Evolutionary conservation across 2,888 invertebrate species (phyloP).

Genomic region (Octonoba sinensis): DNA sequence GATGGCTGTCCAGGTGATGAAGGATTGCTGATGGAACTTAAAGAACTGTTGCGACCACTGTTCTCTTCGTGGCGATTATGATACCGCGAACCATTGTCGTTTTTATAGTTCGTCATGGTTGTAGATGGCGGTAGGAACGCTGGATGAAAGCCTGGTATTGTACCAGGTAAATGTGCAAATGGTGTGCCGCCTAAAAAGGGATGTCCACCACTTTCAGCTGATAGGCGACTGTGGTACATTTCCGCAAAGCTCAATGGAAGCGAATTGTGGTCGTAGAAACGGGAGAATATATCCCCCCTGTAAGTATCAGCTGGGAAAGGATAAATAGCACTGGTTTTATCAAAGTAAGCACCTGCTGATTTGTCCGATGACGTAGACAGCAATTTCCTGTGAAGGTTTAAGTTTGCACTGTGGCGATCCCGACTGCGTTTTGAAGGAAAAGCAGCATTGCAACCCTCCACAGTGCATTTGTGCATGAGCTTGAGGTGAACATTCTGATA

Average conservation of each 20-base stretch:
- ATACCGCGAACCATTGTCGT: slow-evolving; percentile 21
- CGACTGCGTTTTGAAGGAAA: slow-evolving; percentile 93
- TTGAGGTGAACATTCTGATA: slow-evolving; percentile 96
- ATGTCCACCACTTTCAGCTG: slow-evolving; percentile 53
- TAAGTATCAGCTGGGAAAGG: slow-evolving; percentile 70
- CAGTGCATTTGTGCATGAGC: slow-evolving; percentile 93
- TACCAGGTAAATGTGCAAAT: slow-evolving; percentile 50
- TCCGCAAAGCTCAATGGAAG: slow-evolving; percentile 63
- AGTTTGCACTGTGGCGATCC: slow-evolving; percentile 91
- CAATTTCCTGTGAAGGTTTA: slow-evolving; percentile 90
- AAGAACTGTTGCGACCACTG: slow-evolving; percentile 47
- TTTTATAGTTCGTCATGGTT: slow-evolving; percentile 32
- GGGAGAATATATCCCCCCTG: slow-evolving; percentile 84
- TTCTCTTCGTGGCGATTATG: slow-evolving; percentile 20
- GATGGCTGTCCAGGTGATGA: slow-evolving; percentile 46
- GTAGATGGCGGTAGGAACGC: slow-evolving; percentile 32
- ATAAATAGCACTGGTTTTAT: slow-evolving; percentile 71
- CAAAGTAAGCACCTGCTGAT: slow-evolving; percentile 64
- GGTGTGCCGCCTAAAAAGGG: slow-evolving; percentile 47
- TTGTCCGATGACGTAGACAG: slow-evolving; percentile 76
- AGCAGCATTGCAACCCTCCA: slow-evolving; percentile 94
- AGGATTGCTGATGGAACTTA: slow-evolving; percentile 60
- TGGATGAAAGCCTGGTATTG: slow-evolving; percentile 42
- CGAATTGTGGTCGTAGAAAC: slow-evolving; percentile 76
- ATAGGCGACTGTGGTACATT: slow-evolving; percentile 62